phyloP scores from a whole-genome alignment of 2,888 invertebrate genomes.

The Nebria salina region DNA sequence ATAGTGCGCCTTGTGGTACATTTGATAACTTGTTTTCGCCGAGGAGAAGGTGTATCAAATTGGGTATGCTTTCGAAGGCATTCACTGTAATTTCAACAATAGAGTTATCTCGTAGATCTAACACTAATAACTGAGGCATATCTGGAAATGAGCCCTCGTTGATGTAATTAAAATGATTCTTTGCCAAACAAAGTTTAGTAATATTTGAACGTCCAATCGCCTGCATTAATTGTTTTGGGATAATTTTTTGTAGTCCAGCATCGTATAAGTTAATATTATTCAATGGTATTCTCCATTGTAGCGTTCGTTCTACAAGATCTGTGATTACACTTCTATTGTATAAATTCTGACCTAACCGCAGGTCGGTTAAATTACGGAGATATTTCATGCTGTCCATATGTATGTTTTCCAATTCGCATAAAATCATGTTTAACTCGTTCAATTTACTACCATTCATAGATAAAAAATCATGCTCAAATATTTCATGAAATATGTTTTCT shows the following conservation, averaged over 20 bases:
- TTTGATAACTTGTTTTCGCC: conserved; percentile 67
- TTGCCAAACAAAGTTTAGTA: conserved; percentile 63
- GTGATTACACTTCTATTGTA: conserved; percentile 63
- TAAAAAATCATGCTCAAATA: conserved; percentile 63
- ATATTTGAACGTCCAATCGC: conserved; percentile 67
- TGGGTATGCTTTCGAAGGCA: conserved; percentile 66
- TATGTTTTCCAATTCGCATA: conserved; percentile 67
- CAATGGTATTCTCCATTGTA: conserved; percentile 61
- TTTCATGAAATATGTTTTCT: conserved; percentile 65
- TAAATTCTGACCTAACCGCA: conserved; percentile 67
- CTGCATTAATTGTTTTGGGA: conserved; percentile 63
- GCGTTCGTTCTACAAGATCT: conserved; percentile 61
- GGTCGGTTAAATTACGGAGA: conserved; percentile 62
- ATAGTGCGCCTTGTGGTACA: conserved; percentile 63
- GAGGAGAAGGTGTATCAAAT: conserved; percentile 65
- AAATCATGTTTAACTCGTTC: conserved; percentile 63
- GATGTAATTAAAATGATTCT: conserved; percentile 69
- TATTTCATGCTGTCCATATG: conserved; percentile 64
- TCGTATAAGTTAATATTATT: conserved; percentile 64
- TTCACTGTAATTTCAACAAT: conserved; percentile 63
- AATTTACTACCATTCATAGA: conserved; percentile 64
- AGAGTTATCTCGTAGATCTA: conserved; percentile 68
- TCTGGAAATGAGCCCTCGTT: conserved; percentile 64
- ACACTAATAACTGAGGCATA: conserved; percentile 66
- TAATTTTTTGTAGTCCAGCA: conserved; percentile 67